A percentile compares a stretch with the other conserved stretches of the same genome.
phyloP scores from a whole-genome alignment of 2,113 vertebrate species.

The Platanista minor region DNA sequence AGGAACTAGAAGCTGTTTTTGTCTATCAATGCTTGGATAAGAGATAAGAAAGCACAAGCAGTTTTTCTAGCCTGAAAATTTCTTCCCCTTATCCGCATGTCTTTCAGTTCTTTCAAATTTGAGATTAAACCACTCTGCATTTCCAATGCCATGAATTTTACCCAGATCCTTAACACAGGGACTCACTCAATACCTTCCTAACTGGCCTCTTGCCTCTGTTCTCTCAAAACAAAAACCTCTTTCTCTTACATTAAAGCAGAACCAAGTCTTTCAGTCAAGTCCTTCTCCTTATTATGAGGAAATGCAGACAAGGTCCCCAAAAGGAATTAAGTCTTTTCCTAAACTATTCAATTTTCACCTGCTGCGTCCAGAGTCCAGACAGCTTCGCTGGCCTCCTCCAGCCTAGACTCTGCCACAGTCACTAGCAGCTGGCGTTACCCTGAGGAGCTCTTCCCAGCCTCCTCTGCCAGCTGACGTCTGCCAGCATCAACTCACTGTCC shows the following conservation, averaged over 20 bases:
- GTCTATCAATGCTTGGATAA: background rate
- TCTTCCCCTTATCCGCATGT: background rate
- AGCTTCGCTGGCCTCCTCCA: background rate
- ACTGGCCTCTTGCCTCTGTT: background rate
- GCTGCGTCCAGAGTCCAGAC: background rate
- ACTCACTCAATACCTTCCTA: background rate
- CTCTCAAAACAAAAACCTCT: background rate
- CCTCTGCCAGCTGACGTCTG: background rate
- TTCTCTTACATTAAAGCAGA: background rate
- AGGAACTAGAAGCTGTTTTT: conserved; percentile 26
- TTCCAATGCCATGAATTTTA: background rate
- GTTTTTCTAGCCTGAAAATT: background rate
- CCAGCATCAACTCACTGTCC: background rate
- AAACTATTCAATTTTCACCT: background rate
- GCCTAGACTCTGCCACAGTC: background rate
- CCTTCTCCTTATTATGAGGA: background rate
- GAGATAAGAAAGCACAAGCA: conserved; percentile 20
- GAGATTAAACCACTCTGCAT: background rate
- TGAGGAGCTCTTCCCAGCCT: background rate
- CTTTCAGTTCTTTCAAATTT: background rate
- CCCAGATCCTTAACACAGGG: background rate
- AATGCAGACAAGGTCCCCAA: background rate
- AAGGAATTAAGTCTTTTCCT: background rate
- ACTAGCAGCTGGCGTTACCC: background rate
- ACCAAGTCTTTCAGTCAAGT: background rate